A percentile compares a stretch with the other conserved stretches of the same genome.
Evolutionary conservation across 1,140 invertebrate species (phyloP).

Genomic region (Temnothorax curvispinosus): DNA sequence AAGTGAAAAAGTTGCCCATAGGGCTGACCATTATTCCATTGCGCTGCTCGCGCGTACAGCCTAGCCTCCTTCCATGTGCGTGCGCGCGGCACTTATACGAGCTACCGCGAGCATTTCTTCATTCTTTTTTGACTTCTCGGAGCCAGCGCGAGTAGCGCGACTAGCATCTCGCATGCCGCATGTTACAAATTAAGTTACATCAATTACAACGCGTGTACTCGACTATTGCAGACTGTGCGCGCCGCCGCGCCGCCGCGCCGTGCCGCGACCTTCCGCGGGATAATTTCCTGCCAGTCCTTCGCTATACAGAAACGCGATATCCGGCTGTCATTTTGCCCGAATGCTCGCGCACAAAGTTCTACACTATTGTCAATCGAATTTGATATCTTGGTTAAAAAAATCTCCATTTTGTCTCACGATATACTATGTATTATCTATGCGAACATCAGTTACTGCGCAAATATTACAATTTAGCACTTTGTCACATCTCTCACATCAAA

Average conservation of each 20-base stretch:
- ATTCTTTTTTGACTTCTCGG: slow-evolving; percentile 28
- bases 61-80: slow-evolving; percentile 31
- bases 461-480: background rate
- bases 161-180: slow-evolving; percentile 45
- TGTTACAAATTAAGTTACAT: slow-evolving; percentile 76
- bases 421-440: background rate
- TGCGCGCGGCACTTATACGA: slow-evolving; percentile 37
- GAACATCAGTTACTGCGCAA: background rate
- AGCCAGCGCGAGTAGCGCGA: background rate
- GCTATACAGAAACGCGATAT: slow-evolving; percentile 39
- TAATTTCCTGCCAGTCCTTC: slow-evolving; percentile 63
- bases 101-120: slow-evolving; percentile 7
- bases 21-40: slow-evolving; percentile 69
- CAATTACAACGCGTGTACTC: slow-evolving; percentile 65
- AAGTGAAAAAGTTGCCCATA: slow-evolving; percentile 74
- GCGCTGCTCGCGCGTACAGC: slow-evolving; percentile 6
- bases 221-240: slow-evolving; percentile 57
- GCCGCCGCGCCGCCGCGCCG: background rate
- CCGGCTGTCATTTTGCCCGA: slow-evolving; percentile 6
- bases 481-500: background rate
- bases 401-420: background rate
- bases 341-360: background rate
- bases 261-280: slow-evolving; percentile 38
- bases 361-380: background rate
- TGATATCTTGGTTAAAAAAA: background rate